Conservation (phyloP, 2,888 invertebrate genomes). For the Macrostomum cliftonense region DNA sequence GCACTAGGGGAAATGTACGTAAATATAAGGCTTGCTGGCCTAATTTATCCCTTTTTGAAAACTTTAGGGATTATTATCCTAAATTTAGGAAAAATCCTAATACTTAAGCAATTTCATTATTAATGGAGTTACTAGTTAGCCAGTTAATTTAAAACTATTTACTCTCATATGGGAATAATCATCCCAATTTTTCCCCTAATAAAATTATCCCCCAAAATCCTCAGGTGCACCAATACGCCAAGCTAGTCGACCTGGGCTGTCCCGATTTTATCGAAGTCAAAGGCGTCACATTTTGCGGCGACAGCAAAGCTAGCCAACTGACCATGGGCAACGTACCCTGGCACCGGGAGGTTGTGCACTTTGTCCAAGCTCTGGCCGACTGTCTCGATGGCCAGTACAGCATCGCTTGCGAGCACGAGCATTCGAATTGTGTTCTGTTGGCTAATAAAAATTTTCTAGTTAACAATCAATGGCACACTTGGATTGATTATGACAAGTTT, state of each 20-base stretch:
- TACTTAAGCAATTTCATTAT: too few relatives aligned
- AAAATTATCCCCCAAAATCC: too few relatives aligned
- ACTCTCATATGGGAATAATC: too few relatives aligned
- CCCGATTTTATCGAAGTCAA: constrained; percentile 48
- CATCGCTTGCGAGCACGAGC: constrained; percentile 45
- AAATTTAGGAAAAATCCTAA: too few relatives aligned
- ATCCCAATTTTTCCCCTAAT: too few relatives aligned
- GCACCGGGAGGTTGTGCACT: constrained; percentile 44
- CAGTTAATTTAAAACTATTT: too few relatives aligned
- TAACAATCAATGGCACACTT: constrained; percentile 43
- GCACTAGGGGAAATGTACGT: too few relatives aligned
- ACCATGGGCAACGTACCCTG: constrained; percentile 47
- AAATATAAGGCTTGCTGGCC: too few relatives aligned
- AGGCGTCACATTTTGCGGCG: constrained; percentile 46
- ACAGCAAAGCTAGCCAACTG: constrained; percentile 40
- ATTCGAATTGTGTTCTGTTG: constrained; percentile 45
- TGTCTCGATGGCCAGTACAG: constrained; percentile 37
- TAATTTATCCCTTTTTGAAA: too few relatives aligned
- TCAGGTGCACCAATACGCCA: constrained; percentile 41
- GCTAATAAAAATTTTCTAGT: constrained; percentile 42
- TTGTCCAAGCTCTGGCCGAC: constrained; percentile 39
- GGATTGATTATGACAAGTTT: constrained; percentile 45
- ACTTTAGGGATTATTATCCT: too few relatives aligned
- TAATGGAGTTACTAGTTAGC: too few relatives aligned
- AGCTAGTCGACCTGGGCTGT: constrained; percentile 41